Evolutionary conservation across 1,140 invertebrate species (phyloP), one percentile per base, ranked within the genome.

Genomic region (Brachionus paranguensis): DNA sequence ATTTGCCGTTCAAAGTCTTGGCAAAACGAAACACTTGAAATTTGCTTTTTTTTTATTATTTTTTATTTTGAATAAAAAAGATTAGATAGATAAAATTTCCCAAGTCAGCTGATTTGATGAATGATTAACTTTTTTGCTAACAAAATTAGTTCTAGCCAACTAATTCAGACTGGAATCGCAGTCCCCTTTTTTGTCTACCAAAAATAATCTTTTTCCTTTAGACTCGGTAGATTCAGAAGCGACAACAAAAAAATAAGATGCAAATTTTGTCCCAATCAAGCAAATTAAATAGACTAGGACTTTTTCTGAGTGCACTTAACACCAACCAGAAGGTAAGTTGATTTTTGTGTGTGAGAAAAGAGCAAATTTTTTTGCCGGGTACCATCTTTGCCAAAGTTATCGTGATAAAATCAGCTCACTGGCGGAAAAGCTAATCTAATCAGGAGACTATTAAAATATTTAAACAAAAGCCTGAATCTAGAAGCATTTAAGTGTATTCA

Each of bases 41-140:
- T 11, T 72, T 37, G 27, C 27, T 37, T 72, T 14, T 41, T 14
- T 72, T 45, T 41, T 72, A 37, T 37, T 37, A 37, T 72, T 37
- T 43, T 68, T 68, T 72, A 43, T 72, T 72, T 72, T 43, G 12
- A 72, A 72, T 43, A 72, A 72, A 72, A 72, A 68, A 68, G 65
- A 72, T 43, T 72, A 72, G 68, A 72, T 72, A 72, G 41, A 72
- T 60, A 72, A 72, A 41, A 43, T 72, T 43, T 20, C 37, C 68
- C 37, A 14, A 41, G 68, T 72, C 68, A 41, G 68, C 68, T 43
- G 29, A 43, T 72, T 41, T 20, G 10, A 43, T 7, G n/a, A 43
- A 43, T 12, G 33, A 43, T 43, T 72, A 33, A 33, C 14, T 72
- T 45, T 17, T 17, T 20, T 43, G 33, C 10, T 29, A 70, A 43